A percentile compares a stretch with the other conserved stretches of the same genome.
phyloP scores from a whole-genome alignment of 2,888 invertebrate genomes.

The Thyatira batis region DNA sequence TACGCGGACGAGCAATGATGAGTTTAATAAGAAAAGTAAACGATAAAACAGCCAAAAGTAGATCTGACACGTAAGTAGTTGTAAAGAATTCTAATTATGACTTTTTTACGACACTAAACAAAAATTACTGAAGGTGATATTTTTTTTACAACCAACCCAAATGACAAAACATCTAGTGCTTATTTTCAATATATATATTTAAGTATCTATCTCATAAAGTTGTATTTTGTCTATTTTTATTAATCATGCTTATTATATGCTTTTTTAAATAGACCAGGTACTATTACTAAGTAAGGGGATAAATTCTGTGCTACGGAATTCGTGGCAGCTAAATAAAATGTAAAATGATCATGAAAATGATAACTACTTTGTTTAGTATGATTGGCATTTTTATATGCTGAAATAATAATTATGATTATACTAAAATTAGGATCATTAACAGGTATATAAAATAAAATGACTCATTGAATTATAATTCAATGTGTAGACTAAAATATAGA shows the following conservation, averaged over 20 bases:
- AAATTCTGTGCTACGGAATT: neutral
- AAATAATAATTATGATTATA: neutral
- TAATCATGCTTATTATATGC: too few relatives aligned
- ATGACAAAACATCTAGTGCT: neutral
- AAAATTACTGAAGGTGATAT: neutral
- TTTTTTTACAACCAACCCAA: neutral
- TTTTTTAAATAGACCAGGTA: neutral
- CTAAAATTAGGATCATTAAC: neutral
- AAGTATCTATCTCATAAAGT: neutral
- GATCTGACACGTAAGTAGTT: too few relatives aligned
- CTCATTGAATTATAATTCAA: too few relatives aligned
- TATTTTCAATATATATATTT: neutral
- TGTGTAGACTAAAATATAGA: neutral
- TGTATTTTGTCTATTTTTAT: neutral
- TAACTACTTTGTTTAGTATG: slow-evolving; percentile 13
- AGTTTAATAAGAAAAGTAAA: too few relatives aligned
- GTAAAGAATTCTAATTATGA: too few relatives aligned
- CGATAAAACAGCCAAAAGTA: too few relatives aligned
- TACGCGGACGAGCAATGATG: too few relatives aligned
- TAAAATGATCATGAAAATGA: slow-evolving; percentile 40
- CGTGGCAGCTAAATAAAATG: slow-evolving; percentile 39
- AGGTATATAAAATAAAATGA: neutral
- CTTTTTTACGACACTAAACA: too few relatives aligned
- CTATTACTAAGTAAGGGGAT: neutral
- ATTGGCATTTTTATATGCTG: neutral